Evolutionary conservation across 2,797 vertebrate species (phyloP), one percentile per base, ranked within the genome.

Genomic region (Mallotus villosus): DNA sequence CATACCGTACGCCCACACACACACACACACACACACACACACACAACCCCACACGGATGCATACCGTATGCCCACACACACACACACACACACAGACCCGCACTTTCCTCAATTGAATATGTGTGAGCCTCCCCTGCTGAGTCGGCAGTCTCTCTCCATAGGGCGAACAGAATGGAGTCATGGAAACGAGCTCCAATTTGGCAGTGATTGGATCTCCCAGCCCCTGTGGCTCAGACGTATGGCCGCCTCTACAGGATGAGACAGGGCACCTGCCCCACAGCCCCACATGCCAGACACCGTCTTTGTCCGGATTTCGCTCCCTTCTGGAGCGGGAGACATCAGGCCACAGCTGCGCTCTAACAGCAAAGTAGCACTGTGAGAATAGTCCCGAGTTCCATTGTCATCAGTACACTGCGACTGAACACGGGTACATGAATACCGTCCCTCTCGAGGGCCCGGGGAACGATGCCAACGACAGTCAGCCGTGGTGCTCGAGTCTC

Each of bases 151-250:
- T 63, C 32, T 77, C 73, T 70, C 75, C 74, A 60, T 53, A 68
- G 73, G 68, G 58, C 75, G 78, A 72, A 80, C 80, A 12, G 74
- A 79, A 74, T 67, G 62, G 70, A 77, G 41, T 71, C 75, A 84
- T 84, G 85, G 82, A 84, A 87, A 86, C 85, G 76, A 80, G 79
- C 76, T 67, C 62, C 76, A 84, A 80, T 81, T 73, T 77, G 75
- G 67, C 84, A 79, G 73, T 79, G 86, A 88, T 87, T 88, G 85
- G 74, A 85, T 84, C 86, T 79, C 57, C 63, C 60, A 55, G 67
- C 27, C 69, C 69, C 63, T 61, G 70, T 68, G 78, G 65, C 77
- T 79, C 72, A 87, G 86, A 89, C 84, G 77, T 79, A 88, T 89
- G 78, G 75, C 74, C 74, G 1, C 2, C 5, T 34, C 32, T 8